phyloP scores from a whole-genome alignment of 2,797 vertebrate species.

The Lagocephalus sceleratus region DNA sequence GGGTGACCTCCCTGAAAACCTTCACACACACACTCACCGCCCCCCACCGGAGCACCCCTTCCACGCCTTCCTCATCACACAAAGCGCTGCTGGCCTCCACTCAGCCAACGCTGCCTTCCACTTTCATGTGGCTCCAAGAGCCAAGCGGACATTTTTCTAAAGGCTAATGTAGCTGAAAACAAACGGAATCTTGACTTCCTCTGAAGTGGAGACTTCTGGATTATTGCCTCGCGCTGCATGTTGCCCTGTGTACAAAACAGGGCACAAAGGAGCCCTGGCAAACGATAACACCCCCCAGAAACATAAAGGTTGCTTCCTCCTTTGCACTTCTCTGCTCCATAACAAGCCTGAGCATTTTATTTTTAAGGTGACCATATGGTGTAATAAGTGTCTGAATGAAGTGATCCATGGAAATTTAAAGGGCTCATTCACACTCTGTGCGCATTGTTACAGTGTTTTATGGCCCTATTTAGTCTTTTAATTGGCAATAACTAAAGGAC shows the following conservation, averaged over 20 bases:
- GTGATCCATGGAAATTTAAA: neutral
- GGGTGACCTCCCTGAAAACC: slow-evolving; percentile 52
- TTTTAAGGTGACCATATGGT: neutral
- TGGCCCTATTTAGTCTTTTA: neutral
- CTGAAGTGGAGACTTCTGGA: slow-evolving; percentile 53
- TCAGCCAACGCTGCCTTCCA: slow-evolving; percentile 20
- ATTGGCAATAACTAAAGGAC: neutral
- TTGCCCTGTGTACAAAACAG: slow-evolving; percentile 37
- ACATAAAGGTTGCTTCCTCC: neutral
- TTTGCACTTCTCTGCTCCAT: neutral
- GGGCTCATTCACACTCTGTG: neutral
- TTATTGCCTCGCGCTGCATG: slow-evolving; percentile 19
- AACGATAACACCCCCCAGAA: slow-evolving; percentile 8
- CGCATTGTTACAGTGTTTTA: neutral
- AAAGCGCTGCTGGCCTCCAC: slow-evolving; percentile 40
- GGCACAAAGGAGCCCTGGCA: slow-evolving; percentile 18
- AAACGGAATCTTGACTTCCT: slow-evolving; percentile 45
- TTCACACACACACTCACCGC: slow-evolving; percentile 22
- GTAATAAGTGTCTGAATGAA: neutral
- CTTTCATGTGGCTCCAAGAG: slow-evolving; percentile 60
- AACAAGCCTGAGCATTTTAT: neutral
- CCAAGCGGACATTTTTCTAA: slow-evolving; percentile 46
- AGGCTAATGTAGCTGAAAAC: slow-evolving; percentile 32
- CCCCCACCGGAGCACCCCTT: slow-evolving; percentile 11
- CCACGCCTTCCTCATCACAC: slow-evolving; percentile 37